Evolutionary conservation across 37 sponge, comb jelly and placozoan species (phyloP), one percentile per base, ranked within the genome.

Genomic region (Chondrosia reniformis): DNA sequence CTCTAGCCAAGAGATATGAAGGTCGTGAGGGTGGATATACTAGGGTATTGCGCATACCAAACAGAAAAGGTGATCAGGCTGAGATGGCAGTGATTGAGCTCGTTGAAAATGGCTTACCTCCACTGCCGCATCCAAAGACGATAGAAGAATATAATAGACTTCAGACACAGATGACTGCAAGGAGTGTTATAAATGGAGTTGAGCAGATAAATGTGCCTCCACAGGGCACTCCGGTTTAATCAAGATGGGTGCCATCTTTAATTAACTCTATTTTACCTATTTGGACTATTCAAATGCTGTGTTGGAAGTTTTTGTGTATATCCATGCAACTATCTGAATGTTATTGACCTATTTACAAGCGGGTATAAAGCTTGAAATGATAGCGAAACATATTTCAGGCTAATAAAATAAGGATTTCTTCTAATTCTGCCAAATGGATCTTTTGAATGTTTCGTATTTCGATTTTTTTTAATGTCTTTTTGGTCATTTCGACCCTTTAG

Each of bases 41-140:
- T 0, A 77, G 95, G 36, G 52, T 94, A 30, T 55, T 94, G 9
- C 39, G 77, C 31, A 84, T 87, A 3, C 95, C 95, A 0, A 87
- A 87, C 52, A 66, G 95, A 33, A 73, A 87, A 31, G 89, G 89
- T 41, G 95, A 94, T 81, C 77, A 91, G 27, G 93, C 95, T 27
- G 76, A 76, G 31, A 94, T 94, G 95, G 95, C 92, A 25, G 76
- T 94, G 24, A 66, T 94, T 8, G 95, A 94, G 58, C 65, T 79
- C 3, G 84, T 91, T 0, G 92, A 88, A 46, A 94, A 94, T 45
- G 37, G 30, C 33, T 59, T 82, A 2, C 87, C 87, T 19, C 45
- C 73, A 0, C 80, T 84, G 22, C 71, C 72, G 10, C 72, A 69
- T 25, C 72, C 72, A 13, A 69, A 40, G 43, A 24, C 42, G 42